Percentiles rank a stretch among this genome's conserved stretches.
phyloP scores from a whole-genome alignment of 2,888 invertebrate genomes.

The Chamaedrilus cognettii region DNA sequence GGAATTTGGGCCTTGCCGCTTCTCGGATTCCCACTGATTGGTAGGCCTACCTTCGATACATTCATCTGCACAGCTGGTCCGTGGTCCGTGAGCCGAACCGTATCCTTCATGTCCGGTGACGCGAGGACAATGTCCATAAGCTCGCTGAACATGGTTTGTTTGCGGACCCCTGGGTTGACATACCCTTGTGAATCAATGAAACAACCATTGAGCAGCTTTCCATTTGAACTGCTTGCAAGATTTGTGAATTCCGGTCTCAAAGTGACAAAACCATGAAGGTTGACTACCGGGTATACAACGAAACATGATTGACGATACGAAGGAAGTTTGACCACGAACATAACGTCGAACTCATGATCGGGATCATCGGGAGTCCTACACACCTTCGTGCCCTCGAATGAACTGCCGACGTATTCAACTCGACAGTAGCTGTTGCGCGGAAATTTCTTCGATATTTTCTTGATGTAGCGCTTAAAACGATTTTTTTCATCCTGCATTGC shows the following conservation, averaged over 20 bases:
- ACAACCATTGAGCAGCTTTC: too few relatives aligned
- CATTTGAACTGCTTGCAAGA: not conserved
- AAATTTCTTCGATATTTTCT: too few relatives aligned
- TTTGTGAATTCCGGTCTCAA: not conserved
- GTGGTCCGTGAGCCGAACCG: not conserved
- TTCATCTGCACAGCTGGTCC: not conserved
- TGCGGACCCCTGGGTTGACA: not conserved
- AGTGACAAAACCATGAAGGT: not conserved
- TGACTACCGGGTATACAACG: too few relatives aligned
- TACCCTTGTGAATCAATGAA: not conserved
- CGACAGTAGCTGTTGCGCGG: not conserved
- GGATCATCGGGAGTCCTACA: conserved; percentile 6
- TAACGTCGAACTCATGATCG: conserved; percentile 30
- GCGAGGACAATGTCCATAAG: not conserved
- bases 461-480: not conserved
- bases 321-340: conserved; percentile 23
- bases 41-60: too few relatives aligned
- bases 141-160: too few relatives aligned
- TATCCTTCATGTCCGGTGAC: not conserved
- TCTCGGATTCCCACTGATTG: too few relatives aligned
- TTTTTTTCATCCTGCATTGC: not conserved
- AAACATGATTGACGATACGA: too few relatives aligned
- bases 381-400: conserved; percentile 26
- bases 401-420: conserved; percentile 20
- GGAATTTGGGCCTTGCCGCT: too few relatives aligned